Evolutionary conservation across 2,888 invertebrate species (phyloP), one percentile per base, ranked within the genome.

Genomic region (Podabrus alpinus): DNA sequence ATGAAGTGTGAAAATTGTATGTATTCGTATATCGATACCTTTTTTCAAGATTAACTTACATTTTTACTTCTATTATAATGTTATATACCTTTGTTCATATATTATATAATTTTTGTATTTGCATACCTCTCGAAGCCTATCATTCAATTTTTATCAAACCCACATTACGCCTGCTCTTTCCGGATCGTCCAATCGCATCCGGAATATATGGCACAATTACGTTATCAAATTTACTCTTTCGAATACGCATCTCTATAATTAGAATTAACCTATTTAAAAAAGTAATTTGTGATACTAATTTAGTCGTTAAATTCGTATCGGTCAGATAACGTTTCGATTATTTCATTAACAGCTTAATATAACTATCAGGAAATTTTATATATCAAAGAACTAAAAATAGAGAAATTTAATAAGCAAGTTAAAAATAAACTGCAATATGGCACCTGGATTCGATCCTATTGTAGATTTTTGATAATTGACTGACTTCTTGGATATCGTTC

Each of bases 121-220:
- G 19, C n/a, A 15, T 64, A 64, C 62, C 62, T 64, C 62, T 19
- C n/a, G 9, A 1, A 64, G 13, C 21, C 17, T 64, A 25, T 15
- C 24, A 24, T 67, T 15, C 17, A 25, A 45, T 67, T 67, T 66
- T 59, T 71, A 71, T 17, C 21, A 59, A 59, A 16, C 69, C 75
- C 72, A 72, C 72, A 59, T 59, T 24, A 70, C 67, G 69, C 76
- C 76, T 66, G 71, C 76, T 15, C 60, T 67, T 74, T 76, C 74
- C 76, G 71, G 69, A 69, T 64, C 45, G 45, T 4, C 69, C 62
- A 75, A 72, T 75, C 71, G 66, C 69, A 72, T 72, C 75, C 75
- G 75, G 75, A 72, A 69, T 69, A 62, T 68, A 67, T 70, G 73
- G 64, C 76, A 73, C 62, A 76, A 24, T 72, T 76, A 67, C 25